A percentile compares a stretch with the other conserved stretches of the same genome.
phyloP scores from a whole-genome alignment of 2,113 vertebrate species.

The Panurus biarmicus region DNA sequence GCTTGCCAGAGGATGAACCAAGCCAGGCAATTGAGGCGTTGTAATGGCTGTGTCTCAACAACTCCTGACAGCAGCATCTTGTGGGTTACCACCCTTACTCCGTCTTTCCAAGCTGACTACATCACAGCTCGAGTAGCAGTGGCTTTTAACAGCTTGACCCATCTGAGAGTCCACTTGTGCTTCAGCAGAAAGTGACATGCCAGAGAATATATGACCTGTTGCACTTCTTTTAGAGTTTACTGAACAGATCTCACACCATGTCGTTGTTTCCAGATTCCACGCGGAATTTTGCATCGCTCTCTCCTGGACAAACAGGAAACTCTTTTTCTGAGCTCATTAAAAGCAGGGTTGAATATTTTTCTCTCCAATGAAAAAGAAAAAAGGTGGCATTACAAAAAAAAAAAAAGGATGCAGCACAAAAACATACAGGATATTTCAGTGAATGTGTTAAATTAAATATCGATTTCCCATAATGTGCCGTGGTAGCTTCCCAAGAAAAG shows the following conservation, averaged over 20 bases:
- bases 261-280: not conserved
- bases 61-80: not conserved
- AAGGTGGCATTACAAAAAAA: not conserved
- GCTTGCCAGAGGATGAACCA: not conserved
- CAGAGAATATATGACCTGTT: not conserved
- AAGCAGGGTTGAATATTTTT: not conserved
- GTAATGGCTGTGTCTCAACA: not conserved
- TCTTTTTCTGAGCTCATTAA: not conserved
- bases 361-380: not conserved
- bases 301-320: not conserved
- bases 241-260: not conserved
- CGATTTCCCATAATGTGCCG: not conserved
- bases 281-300: not conserved
- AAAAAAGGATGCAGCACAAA: not conserved
- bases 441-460: not conserved
- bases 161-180: accelerated
- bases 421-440: not conserved
- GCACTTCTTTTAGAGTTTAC: not conserved
- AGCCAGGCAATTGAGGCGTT: not conserved
- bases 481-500: not conserved
- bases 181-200: not conserved
- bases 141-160: not conserved
- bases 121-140: accelerated
- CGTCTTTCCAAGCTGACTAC: not conserved
- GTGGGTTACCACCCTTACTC: not conserved